These are phyloP conservation scores for Ceratina australensis DNA, from an alignment of 1,140 invertebrate genomes.

Conservation along the genomic window DNA sequence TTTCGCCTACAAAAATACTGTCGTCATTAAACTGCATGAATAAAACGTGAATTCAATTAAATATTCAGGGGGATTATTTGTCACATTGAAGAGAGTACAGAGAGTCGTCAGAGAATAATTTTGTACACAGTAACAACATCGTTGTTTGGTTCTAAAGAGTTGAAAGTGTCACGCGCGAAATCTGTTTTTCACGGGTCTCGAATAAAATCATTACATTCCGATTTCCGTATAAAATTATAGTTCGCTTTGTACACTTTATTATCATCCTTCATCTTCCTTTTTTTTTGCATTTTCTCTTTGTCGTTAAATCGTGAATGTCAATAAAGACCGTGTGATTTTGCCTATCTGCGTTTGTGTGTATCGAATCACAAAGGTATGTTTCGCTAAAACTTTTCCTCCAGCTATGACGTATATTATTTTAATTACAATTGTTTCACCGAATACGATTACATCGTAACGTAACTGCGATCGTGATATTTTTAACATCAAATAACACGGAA, in stretches of 20 bases:
- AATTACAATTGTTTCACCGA: conserved; percentile 12
- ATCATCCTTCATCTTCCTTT: background rate
- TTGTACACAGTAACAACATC: conserved; percentile 25
- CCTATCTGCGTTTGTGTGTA: background rate
- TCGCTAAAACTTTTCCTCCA: conserved; percentile 1
- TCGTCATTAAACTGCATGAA: background rate
- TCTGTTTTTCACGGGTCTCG: conserved; percentile 24
- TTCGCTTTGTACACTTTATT: conserved; percentile 45
- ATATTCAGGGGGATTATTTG: background rate
- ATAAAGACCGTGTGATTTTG: background rate
- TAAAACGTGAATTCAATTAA: conserved; percentile 9
- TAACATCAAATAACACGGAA: conserved; percentile 37
- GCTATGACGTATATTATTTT: conserved; percentile 1
- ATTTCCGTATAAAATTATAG: conserved; percentile 51
- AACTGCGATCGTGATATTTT: conserved; percentile 16
- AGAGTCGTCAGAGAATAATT: conserved; percentile 27
- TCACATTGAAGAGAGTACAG: conserved; percentile 13
- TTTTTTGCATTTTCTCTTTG: background rate
- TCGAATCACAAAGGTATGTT: background rate
- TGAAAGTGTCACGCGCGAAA: conserved; percentile 5
- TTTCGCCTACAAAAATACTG: conserved; percentile 38
- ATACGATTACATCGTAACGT: conserved; percentile 22
- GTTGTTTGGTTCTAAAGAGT: conserved; percentile 18
- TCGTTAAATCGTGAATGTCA: conserved; percentile 25
- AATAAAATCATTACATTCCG: conserved; percentile 46